Evolutionary conservation across 1,140 invertebrate genomes (phyloP).

Genomic region (Drosophila neocordata): DNA sequence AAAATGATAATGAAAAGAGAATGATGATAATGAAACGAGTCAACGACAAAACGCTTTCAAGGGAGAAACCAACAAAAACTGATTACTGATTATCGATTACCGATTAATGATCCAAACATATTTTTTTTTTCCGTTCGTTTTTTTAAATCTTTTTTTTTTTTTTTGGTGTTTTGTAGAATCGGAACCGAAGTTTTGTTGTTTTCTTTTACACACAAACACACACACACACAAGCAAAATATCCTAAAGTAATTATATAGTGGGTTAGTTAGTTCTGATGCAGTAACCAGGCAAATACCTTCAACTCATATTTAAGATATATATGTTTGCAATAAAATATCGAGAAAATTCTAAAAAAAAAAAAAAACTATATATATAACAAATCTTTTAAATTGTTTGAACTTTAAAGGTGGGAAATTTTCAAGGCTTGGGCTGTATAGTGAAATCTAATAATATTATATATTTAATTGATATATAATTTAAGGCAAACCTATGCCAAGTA

Average conservation of each 20-base stretch:
- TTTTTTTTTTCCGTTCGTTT: too few species aligned
- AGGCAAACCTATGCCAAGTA: too few species aligned
- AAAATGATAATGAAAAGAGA: not conserved
- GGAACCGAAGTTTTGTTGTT: conserved; percentile 44
- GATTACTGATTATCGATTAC: conserved; percentile 22
- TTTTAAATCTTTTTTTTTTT: conserved; percentile 26
- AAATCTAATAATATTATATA: too few species aligned
- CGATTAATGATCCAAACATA: conserved; percentile 6
- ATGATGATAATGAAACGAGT: conserved; percentile 46
- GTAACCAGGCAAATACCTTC: conserved; percentile 74
- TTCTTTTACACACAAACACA: conserved; percentile 31
- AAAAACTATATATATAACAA: too few species aligned
- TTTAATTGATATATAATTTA: too few species aligned
- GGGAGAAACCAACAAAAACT: conserved; percentile 38
- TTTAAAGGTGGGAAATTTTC: too few species aligned
- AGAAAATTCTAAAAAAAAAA: conserved; percentile 50
- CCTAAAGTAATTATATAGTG: conserved; percentile 68
- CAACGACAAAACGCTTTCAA: conserved; percentile 61
- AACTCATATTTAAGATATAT: conserved; percentile 77
- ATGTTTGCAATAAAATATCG: conserved; percentile 79
- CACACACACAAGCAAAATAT: conserved; percentile 36
- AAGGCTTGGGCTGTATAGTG: too few species aligned
- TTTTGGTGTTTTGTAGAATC: conserved; percentile 14
- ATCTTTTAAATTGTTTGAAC: too few species aligned
- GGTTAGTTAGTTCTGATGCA: conserved; percentile 68